A percentile compares a stretch with the other conserved stretches of the same genome.
Conservation (phyloP, 2,888 invertebrate genomes). For the Pseudococcus jackbeardsleyi region DNA sequence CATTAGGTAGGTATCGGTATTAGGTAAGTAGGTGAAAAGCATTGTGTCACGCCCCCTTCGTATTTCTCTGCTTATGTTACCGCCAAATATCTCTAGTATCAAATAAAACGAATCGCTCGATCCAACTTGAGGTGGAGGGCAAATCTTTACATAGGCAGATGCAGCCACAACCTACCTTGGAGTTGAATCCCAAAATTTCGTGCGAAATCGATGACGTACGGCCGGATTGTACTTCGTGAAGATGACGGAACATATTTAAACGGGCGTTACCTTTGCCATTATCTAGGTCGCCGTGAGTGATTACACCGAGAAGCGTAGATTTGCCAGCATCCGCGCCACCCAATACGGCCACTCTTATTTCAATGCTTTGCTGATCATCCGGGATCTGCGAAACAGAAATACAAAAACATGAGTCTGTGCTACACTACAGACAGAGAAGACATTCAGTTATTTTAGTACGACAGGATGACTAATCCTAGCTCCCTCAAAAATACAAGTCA, state of each 20-base stretch:
- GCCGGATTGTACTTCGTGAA: constrained; percentile 95
- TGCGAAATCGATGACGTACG: constrained; percentile 96
- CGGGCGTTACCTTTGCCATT: constrained; percentile 96
- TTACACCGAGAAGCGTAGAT: constrained; percentile 93
- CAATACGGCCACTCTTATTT: constrained; percentile 91
- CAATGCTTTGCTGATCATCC: constrained; percentile 89
- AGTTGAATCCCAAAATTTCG: constrained; percentile 96
- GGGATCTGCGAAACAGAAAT: constrained; percentile 73
- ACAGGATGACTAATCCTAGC: no score
- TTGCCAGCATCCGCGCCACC: constrained; percentile 98
- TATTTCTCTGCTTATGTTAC: no score
- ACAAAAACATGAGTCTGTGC: not conserved
- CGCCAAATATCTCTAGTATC: no score
- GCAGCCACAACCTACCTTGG: constrained; percentile 72
- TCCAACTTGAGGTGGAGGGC: no score
- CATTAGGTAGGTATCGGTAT: not conserved
- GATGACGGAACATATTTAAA: constrained; percentile 93
- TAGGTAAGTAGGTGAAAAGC: no score
- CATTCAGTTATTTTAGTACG: no score
- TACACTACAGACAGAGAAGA: not conserved
- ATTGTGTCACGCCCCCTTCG: no score
- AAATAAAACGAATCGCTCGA: no score
- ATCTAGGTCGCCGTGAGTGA: constrained; percentile 96
- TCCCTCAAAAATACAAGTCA: no score
- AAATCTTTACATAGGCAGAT: no score